Evolutionary conservation across 2,113 vertebrate genomes (phyloP), one percentile per base, ranked within the genome.

Genomic region (Centropus unirufus): DNA sequence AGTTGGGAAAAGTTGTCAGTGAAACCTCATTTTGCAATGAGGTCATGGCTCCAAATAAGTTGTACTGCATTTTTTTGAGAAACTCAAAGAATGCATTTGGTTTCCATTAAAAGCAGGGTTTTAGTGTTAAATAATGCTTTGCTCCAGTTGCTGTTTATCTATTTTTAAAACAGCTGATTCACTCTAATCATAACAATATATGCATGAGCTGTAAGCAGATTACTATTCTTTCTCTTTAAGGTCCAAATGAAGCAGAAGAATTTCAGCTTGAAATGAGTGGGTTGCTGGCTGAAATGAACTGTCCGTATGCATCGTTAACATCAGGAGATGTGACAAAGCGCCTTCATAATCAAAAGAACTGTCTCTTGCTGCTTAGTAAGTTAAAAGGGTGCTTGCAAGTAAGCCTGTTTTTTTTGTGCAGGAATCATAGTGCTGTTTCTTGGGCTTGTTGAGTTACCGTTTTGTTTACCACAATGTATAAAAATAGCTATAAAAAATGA

Each of bases 231-330:
- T 94, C 76, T 90, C 62, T 73, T 49, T 40, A 40, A 99, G 99
- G 99, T 98, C 99, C 99, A 2, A 98, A 94, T 8, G 99, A 99
- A 97, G 98, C 99, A 9, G 99, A 99, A 93, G 97, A 98, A 81
- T 99, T 99, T 96, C 99, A 99, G 63, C 98, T 99, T 47, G 99
- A 99, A 98, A 98, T 99, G 98, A 99, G 99, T 63, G 99, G 99
- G 18, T 97, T 99, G 22, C 97, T 99, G 70, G 98, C 98, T 49
- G 99, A 99, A 98, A 98, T 99, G 94, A 98, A 98, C 91, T 99
- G 99, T 95, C 99, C 99, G 0, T 99, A 99, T 95, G 57, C 97
- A 5, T 98, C 98, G 73, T 97, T 99, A 93, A 99, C 98, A 63
- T 98, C 98, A 26, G 99, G 99, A 96, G 98, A 99, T 74, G 98